Base-by-base conservation (phyloP, 1,140 invertebrate genomes). In the Copidosoma floridanum region DNA sequence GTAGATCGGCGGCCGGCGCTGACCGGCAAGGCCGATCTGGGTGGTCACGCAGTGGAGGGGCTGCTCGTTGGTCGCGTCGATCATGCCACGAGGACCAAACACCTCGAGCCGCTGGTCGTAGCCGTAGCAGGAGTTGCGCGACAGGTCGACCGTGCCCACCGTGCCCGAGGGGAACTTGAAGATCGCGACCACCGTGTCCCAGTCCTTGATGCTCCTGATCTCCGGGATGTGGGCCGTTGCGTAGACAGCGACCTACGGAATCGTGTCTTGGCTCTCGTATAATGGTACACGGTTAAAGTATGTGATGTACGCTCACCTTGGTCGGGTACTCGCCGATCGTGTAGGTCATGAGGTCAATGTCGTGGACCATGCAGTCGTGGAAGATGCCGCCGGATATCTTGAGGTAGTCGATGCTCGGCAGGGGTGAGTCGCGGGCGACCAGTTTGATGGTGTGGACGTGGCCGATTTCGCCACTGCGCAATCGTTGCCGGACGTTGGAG, bases 71-170 rank as follows among this genome's bases (percentile, higher is more conserved):
- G 82, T 79, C 7, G 81, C 81, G 20, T 77, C 79, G 0, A 88
- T 68, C 82, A 85, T 82, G 12, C 85, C 86, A 69, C 81, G 82
- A 0, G 80, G 76, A 51, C 85, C 85, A 56, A 86, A 86, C 38
- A 85, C 86, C 74, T 90, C 88, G 0, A 89, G 65, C 57, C 88
- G 79, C 68, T 90, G 88, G 63, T 90, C 88, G 61, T 90, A 90
- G 2, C 88, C 89, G 61, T 85, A 89, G 2, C 69, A 67, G 14
- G 84, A 83, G 68, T 82, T 81, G 14, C 89, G 76, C 27, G 85
- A 87, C 27, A 89, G 79, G 67, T 90, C 88, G 29, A 88, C 84
- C 21, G 84, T 75, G 1, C 81, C 86, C 10, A 89, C 63, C 1
- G 84, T 82, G 1, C 88, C 88, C 38, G 84, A 86, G 0, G 85